phyloP scores from a whole-genome alignment of 2,797 vertebrate genomes.

The Spheniscus humboldti region DNA sequence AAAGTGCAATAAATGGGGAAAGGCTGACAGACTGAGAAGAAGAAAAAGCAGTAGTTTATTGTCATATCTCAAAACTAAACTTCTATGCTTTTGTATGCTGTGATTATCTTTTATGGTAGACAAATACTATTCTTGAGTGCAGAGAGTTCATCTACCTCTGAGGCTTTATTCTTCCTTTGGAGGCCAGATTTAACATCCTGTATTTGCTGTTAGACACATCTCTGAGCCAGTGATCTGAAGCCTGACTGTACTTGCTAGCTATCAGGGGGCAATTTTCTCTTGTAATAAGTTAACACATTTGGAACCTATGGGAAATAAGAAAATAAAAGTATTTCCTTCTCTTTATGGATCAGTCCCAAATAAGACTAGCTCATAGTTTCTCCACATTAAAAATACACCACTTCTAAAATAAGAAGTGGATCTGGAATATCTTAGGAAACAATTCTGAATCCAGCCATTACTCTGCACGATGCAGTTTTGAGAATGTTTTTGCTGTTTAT shows the following conservation, averaged over 20 bases:
- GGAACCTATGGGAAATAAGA: not conserved
- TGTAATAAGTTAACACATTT: not conserved
- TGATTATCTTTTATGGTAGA: not conserved
- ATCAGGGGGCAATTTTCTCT: not conserved
- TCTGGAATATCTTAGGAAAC: not conserved
- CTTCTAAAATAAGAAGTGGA: not conserved
- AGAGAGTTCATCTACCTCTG: not conserved
- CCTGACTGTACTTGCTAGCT: not conserved
- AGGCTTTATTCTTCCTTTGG: not conserved
- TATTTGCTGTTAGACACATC: not conserved
- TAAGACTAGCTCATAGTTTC: not conserved
- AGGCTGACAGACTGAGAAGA: not conserved
- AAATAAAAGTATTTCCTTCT: not conserved
- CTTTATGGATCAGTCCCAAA: not conserved
- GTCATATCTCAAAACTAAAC: not conserved
- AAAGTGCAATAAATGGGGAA: not conserved
- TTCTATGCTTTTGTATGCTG: not conserved
- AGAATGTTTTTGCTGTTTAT: not conserved
- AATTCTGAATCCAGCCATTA: not conserved
- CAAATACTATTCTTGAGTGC: not conserved
- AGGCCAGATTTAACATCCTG: not conserved
- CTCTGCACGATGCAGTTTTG: not conserved
- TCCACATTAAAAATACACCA: not conserved
- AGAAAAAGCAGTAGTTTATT: not conserved
- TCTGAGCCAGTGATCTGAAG: not conserved